phyloP scores from a whole-genome alignment of 2,113 vertebrate species.

The Gobiocypris rarus region DNA sequence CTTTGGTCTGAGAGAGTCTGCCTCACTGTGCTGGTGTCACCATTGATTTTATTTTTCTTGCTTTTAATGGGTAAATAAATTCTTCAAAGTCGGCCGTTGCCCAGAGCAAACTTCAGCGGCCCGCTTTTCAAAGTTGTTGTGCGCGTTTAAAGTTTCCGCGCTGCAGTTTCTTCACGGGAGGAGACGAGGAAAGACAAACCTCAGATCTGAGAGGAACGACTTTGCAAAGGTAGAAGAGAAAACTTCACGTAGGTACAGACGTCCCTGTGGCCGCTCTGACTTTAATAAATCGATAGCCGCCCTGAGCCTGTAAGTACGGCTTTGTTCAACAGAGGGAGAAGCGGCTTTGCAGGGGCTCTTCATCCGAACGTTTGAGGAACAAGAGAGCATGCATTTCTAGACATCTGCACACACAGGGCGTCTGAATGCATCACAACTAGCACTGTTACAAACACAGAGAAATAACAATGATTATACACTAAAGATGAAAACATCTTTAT shows the following conservation, averaged over 20 bases:
- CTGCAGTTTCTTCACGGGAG: conserved; percentile 80
- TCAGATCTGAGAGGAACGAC: conserved; percentile 85
- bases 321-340: conserved; percentile 64
- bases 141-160: conserved; percentile 70
- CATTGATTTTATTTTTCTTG: conserved; percentile 88
- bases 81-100: conserved; percentile 85
- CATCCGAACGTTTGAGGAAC: conserved; percentile 62
- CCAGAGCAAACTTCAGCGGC: conserved; percentile 84
- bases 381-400: conserved; percentile 25
- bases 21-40: conserved; percentile 63
- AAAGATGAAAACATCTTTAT: too few relatives aligned
- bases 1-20: conserved; percentile 41
- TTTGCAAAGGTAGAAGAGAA: conserved; percentile 79
- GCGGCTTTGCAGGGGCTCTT: conserved; percentile 68
- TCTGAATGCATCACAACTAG: neutral
- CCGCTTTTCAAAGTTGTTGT: conserved; percentile 73
- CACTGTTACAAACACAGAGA: neutral
- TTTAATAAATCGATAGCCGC: conserved; percentile 69
- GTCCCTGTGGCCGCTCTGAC: conserved; percentile 69
- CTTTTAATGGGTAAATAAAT: conserved; percentile 83
- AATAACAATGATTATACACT: neutral
- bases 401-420: conserved; percentile 58
- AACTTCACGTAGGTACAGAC: conserved; percentile 74
- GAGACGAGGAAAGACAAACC: conserved; percentile 79
- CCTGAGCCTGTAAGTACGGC: conserved; percentile 69